These are phyloP conservation scores for Malaclemys terrapin DNA, from an alignment of 2,113 vertebrate genomes.

Conservation along the genomic window DNA sequence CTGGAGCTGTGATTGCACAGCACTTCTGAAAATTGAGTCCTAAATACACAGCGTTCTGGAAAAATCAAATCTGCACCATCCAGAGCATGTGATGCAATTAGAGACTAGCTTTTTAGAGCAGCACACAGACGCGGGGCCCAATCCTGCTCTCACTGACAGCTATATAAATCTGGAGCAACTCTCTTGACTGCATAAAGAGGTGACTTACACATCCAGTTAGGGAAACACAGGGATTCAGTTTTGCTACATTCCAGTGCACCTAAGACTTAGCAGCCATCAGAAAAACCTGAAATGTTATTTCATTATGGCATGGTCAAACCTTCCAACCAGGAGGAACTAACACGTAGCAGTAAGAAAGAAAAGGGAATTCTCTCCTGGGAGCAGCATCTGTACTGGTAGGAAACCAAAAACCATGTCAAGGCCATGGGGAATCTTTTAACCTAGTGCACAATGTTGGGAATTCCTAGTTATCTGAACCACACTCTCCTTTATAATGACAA, in stretches of 20 bases:
- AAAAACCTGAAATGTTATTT: background rate
- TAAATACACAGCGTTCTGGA: background rate
- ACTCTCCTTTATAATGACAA: background rate
- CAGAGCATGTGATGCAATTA: background rate
- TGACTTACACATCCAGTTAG: background rate
- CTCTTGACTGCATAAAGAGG: background rate
- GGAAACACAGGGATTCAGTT: background rate
- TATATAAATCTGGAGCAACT: slow-evolving; percentile 40
- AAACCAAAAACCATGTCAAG: background rate
- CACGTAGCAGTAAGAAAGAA: background rate
- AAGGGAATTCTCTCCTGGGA: background rate
- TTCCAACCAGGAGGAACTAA: background rate
- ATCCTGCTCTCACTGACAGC: slow-evolving; percentile 54
- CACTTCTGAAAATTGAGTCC: rapidly evolving
- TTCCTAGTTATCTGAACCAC: background rate
- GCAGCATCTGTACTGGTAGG: rapidly evolving
- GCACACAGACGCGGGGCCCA: slow-evolving; percentile 49
- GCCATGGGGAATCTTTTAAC: background rate
- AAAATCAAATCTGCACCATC: background rate
- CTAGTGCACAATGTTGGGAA: background rate
- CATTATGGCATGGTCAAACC: background rate
- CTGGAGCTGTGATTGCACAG: slow-evolving; percentile 8
- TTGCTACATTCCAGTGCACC: background rate
- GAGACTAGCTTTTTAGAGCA: slow-evolving; percentile 15
- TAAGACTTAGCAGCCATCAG: background rate